phyloP scores from a whole-genome alignment of 2,797 vertebrate genomes.

The Argentina silus region DNA sequence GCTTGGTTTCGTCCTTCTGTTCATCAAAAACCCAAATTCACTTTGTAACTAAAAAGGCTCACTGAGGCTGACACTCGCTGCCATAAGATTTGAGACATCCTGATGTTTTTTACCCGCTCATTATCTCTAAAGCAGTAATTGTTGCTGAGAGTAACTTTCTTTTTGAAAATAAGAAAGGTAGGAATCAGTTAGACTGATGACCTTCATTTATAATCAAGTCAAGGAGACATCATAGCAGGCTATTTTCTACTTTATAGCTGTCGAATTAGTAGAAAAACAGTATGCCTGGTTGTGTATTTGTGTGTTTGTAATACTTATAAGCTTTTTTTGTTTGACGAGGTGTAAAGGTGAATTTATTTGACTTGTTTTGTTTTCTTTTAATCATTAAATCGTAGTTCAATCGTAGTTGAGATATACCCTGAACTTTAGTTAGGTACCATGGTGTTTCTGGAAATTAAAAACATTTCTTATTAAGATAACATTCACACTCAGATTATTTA shows the following conservation, averaged over 20 bases:
- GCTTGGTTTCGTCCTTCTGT: neutral
- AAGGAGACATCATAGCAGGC: slow-evolving; percentile 42
- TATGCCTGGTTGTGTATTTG: neutral
- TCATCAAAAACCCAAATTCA: neutral
- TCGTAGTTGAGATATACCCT: neutral
- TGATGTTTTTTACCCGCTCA: neutral
- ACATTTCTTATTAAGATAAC: neutral
- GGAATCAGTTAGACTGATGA: slow-evolving; percentile 44
- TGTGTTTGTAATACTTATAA: slow-evolving; percentile 25
- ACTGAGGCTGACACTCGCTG: neutral
- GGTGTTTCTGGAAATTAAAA: neutral
- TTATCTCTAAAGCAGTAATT: neutral
- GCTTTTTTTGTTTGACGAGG: slow-evolving; percentile 29
- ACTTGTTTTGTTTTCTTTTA: neutral
- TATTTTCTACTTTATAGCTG: slow-evolving; percentile 22
- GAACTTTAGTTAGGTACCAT: neutral
- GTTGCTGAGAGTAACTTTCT: slow-evolving; percentile 31
- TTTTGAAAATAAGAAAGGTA: slow-evolving; percentile 21
- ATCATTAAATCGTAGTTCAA: too few species aligned
- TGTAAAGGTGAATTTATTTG: slow-evolving; percentile 12
- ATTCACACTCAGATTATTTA: neutral
- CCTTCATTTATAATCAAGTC: slow-evolving; percentile 44
- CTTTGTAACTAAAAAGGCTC: neutral
- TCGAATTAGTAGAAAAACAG: too few species aligned
- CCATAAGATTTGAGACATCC: neutral